Evolutionary conservation across 2,113 vertebrate species (phyloP), one percentile per base, ranked within the genome.

Genomic region (Oreotrochilus melanogaster): DNA sequence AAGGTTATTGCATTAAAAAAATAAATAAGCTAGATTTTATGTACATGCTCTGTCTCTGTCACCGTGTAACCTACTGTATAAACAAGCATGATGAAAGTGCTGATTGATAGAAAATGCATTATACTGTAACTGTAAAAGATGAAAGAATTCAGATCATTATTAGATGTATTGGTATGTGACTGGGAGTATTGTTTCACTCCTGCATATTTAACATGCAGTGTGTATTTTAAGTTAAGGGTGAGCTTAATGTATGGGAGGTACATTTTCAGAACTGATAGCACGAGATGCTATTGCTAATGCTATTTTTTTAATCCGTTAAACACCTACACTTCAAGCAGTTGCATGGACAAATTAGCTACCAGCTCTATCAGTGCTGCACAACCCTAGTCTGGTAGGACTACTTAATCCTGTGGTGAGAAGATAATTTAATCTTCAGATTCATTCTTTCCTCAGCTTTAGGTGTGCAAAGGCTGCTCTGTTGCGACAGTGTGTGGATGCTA

Each of bases 381-480:
- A 95, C 87, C 64, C 93, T 89, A 95, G 69, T 93, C 92, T 93
- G 91, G 81, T 86, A 97, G 83, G 79, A 94, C 92, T 97, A 93
- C 92, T 97, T 97, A 96, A 95, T 97, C 96, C 93, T 97, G 93
- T 66, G 70, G 94, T 93, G 92, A 97, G 93, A 97, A 98, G 95
- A 98, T 97, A 98, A 98, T 98, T 98, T 97, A 97, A 97, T 97
- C 95, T 98, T 97, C 94, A 97, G 87, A 96, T 96, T 96, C 93
- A 96, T 97, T 97, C 95, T 81, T 93, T 78, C 89, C 84, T 92
- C 47, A 93, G 92, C 94, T 97, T 95, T 96, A 97, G 97, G 84
- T 94, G 92, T 97, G 95, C 86, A 97, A 95, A 96, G 88, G 64
- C 87, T 95, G 89, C 80, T 96, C 87, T 57, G 87, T 73, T 97